phyloP scores from a whole-genome alignment of 2,113 vertebrate genomes.

The Pluvialis apricaria region DNA sequence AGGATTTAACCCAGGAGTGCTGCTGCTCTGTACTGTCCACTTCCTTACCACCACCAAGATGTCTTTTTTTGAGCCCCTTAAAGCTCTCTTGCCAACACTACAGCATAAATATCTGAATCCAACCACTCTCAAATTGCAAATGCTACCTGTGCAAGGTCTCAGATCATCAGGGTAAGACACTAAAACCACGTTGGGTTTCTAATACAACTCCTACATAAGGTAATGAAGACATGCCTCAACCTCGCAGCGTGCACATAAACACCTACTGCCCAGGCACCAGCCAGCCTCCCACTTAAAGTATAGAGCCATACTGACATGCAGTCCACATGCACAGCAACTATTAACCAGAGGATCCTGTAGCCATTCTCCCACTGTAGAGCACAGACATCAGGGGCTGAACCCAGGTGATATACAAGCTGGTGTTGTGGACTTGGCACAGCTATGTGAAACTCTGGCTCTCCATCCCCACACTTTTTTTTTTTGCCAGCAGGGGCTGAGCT shows the following conservation, averaged over 20 bases:
- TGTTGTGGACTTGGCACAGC: not conserved
- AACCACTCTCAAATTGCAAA: not conserved
- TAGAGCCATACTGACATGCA: not conserved
- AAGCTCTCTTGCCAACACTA: not conserved
- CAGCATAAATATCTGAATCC: not conserved
- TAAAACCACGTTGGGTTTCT: not conserved
- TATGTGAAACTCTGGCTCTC: not conserved
- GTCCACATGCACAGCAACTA: not conserved
- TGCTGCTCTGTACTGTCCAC: not conserved
- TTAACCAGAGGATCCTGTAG: not conserved
- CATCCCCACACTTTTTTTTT: not conserved
- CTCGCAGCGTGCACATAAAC: too few relatives aligned
- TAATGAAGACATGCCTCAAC: not conserved
- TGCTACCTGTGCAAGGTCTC: not conserved
- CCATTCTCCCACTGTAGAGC: not conserved
- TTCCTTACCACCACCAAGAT: not conserved
- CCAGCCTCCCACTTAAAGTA: not conserved
- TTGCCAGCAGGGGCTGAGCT: not conserved
- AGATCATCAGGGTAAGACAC: not conserved
- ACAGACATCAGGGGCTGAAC: not conserved
- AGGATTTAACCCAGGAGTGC: not conserved
- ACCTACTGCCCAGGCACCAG: fast-evolving
- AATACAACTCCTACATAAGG: not conserved
- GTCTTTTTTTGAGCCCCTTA: not conserved
- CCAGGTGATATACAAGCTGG: not conserved